phyloP scores from a whole-genome alignment of 2,888 invertebrate species.

The Microplitis manilae region DNA sequence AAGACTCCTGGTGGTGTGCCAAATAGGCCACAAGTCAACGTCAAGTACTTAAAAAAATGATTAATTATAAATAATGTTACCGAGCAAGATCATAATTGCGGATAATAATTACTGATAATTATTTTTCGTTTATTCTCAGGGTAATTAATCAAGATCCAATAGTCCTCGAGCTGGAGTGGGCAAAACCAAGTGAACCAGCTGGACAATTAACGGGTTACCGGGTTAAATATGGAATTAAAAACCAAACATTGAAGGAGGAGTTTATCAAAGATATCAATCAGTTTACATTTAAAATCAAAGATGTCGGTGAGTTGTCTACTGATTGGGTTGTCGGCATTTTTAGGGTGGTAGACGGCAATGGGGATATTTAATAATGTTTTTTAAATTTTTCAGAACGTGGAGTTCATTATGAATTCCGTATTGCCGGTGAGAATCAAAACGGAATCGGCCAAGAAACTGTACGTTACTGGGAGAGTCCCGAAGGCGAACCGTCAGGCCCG shows the following conservation, averaged over 20 bases:
- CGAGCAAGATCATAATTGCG: no score
- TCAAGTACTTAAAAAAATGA: constrained; percentile 77
- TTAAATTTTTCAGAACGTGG: constrained; percentile 79
- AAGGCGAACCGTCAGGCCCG: constrained; percentile 91
- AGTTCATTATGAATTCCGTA: constrained; percentile 95
- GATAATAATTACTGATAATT: background rate
- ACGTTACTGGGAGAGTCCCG: constrained; percentile 92
- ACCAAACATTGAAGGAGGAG: constrained; percentile 83
- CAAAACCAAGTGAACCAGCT: constrained; percentile 88
- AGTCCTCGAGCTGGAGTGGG: constrained; percentile 94
- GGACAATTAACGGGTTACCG: constrained; percentile 91
- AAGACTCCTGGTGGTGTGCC: constrained; percentile 96
- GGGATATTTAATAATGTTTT: background rate
- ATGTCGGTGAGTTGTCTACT: constrained; percentile 73
- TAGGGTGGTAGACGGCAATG: background rate
- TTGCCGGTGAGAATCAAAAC: constrained; percentile 96
- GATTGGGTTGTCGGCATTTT: background rate
- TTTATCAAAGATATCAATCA: constrained; percentile 80
- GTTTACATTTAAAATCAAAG: constrained; percentile 81
- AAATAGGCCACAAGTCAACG: constrained; percentile 84
- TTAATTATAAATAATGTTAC: background rate
- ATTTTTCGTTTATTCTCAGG: constrained; percentile 70
- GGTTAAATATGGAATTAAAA: constrained; percentile 89
- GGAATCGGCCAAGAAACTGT: constrained; percentile 96
- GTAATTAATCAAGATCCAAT: constrained; percentile 89